phyloP scores from a whole-genome alignment of 2,888 invertebrate genomes.

The Acanthosepion esculentum region DNA sequence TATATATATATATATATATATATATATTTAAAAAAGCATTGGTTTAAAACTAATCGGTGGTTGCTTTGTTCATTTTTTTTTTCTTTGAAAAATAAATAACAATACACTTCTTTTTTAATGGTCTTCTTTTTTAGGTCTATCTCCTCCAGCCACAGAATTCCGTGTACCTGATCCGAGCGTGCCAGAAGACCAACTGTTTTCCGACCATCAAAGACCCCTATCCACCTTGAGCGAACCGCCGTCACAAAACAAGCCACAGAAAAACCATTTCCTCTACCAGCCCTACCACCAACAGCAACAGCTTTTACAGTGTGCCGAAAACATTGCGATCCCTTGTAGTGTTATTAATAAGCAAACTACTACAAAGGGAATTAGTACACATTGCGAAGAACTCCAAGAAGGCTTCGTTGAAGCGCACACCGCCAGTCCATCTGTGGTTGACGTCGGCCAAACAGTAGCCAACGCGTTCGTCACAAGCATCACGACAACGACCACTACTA shows the following conservation, averaged over 20 bases:
- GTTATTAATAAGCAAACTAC: not conserved
- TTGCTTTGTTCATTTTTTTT: too few species aligned
- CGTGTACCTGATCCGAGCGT: not conserved
- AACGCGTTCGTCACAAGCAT: not conserved
- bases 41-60: too few species aligned
- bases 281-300: not conserved
- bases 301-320: not conserved
- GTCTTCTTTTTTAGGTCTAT: not conserved
- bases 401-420: not conserved
- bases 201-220: not conserved
- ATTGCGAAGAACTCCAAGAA: not conserved
- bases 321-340: not conserved
- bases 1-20: conserved; percentile 42
- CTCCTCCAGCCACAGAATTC: not conserved
- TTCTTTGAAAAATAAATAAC: too few species aligned
- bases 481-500: not conserved
- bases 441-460: not conserved
- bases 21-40: not conserved
- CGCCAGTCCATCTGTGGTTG: not conserved
- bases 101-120: not conserved
- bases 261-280: not conserved
- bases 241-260: not conserved
- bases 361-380: not conserved
- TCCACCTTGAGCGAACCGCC: not conserved
- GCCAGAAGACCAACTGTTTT: not conserved